These are phyloP conservation scores for Cylindroiulus punctatus DNA, from an alignment of 2,888 invertebrate genomes.

Conservation along the genomic window DNA sequence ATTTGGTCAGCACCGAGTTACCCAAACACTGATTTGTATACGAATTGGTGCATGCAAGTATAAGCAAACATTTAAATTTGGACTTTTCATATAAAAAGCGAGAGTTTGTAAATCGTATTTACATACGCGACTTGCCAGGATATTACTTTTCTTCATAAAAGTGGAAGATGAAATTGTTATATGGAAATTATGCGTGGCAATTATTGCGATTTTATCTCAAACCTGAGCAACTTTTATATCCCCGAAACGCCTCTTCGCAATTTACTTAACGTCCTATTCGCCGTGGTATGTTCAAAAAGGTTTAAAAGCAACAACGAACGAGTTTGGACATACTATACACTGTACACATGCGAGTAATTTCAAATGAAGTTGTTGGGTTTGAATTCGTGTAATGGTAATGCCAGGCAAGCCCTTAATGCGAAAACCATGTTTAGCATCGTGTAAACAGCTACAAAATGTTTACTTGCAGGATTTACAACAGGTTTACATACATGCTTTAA, in stretches of 20 bases:
- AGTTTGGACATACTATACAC: not conserved
- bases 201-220: conserved; percentile 13
- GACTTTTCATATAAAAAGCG: not conserved
- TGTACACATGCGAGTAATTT: too few relatives aligned
- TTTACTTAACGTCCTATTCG: not conserved
- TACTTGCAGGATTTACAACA: too few relatives aligned
- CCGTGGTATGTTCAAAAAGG: not conserved
- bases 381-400: too few relatives aligned
- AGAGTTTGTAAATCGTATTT: not conserved
- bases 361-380: too few relatives aligned
- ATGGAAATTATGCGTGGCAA: not conserved
- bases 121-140: not conserved
- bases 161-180: conserved; percentile 14
- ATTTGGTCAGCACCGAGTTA: not conserved
- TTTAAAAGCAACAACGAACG: not conserved
- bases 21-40: not conserved
- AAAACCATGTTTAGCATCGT: too few relatives aligned
- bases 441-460: too few relatives aligned
- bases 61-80: not conserved
- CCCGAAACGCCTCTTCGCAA: conserved; percentile 30
- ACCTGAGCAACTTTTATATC: not conserved
- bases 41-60: not conserved
- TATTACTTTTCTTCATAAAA: conserved; percentile 13
- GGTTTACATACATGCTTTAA: too few relatives aligned
- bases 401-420: too few relatives aligned